Evolutionary conservation across 2,797 vertebrate species (phyloP).

Genomic region (Gymnothorax reevesii): DNA sequence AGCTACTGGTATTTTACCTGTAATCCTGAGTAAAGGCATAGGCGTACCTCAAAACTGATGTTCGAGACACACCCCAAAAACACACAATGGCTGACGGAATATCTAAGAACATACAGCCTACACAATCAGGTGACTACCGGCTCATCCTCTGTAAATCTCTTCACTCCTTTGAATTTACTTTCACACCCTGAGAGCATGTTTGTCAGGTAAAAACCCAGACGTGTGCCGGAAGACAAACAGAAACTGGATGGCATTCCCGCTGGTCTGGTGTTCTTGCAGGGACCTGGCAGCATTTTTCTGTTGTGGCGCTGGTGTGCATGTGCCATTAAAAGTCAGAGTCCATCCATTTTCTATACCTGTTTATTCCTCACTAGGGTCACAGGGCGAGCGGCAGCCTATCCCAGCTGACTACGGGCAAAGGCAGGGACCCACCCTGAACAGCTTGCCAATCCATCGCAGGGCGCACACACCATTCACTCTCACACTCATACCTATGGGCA

Average conservation of each 20-base stretch:
- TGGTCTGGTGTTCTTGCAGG: neutral
- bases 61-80: neutral
- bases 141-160: conserved; percentile 15
- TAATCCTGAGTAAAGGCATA: neutral
- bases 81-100: neutral
- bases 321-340: too few relatives aligned
- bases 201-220: neutral
- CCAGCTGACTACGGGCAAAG: too few relatives aligned
- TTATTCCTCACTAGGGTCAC: too few relatives aligned
- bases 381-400: too few relatives aligned
- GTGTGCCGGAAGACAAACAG: neutral
- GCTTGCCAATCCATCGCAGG: too few relatives aligned
- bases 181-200: neutral
- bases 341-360: too few relatives aligned
- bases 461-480: too few relatives aligned
- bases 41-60: conserved; percentile 2
- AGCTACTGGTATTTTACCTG: conserved; percentile 2
- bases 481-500: too few relatives aligned
- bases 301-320: neutral
- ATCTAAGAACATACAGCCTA: too few relatives aligned
- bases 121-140: neutral
- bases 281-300: neutral
- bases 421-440: too few relatives aligned
- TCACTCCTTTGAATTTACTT: neutral
- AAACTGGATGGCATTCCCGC: neutral